Base-by-base conservation (phyloP, 2,113 vertebrate species). In the Ammodytes dubius region DNA sequence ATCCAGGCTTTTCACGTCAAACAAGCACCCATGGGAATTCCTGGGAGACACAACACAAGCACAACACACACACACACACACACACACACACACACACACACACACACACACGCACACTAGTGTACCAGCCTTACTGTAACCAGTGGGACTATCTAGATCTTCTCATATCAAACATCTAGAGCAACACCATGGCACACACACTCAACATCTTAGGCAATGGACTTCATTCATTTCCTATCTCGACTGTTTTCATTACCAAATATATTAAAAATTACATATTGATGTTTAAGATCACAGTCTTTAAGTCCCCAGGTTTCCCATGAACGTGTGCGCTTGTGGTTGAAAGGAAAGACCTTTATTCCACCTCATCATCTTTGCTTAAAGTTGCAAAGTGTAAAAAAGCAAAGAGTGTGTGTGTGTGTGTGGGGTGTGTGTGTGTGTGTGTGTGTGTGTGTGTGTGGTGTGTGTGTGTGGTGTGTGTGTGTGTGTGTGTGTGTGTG, bases 371-470 rank as follows among this genome's bases (percentile, higher is more conserved):
- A 89, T 90, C 75, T 84, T 64, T 59, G 71, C 86, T 83, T 72
- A 54, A 74, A 83, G 83, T 88, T 79, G 80, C 82, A 85, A 87
- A 91, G 88, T 83, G 81, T 27, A 83, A 89, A 87, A 77, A 88
- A 86, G 81, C 82, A 67, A 60, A 72, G 82, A 87, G 86, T 76
- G 77, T 88, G 77, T 81, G 81, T 70, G 58, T 77, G 84, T 81
- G 87, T 76, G 50, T 17, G 39, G 60, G 12, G 5, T 2, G 9
- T 11, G 37, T 15, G 50, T 78, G 69, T 69, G 86, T 74, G 50
- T 71, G 76, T 57, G 65, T n/a, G 70, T 7, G 73, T 66, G 58
- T 37, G 71, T 52, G 82, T 78, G 69, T 66, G 73, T 63, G 73
- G 73, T 50, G 69, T 15, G 71, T 68, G 57, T 46, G 71, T 80